Conservation (phyloP, 2,888 invertebrate genomes). For the Amaurobius ferox region DNA sequence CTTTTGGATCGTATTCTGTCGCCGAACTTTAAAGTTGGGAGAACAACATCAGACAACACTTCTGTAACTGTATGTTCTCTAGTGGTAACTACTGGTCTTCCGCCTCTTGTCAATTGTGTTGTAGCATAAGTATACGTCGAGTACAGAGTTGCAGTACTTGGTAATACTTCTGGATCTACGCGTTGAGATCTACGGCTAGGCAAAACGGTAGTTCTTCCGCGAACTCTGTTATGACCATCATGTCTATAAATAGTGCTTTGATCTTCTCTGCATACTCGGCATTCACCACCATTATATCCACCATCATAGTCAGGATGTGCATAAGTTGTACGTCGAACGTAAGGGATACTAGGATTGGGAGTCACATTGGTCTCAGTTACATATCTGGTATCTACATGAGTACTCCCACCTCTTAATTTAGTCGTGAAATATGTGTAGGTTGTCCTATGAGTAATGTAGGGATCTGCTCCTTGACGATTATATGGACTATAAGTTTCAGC, state of each 20-base stretch:
- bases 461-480: constrained; percentile 18
- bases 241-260: constrained; percentile 21
- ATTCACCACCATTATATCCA: constrained; percentile 41
- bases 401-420: constrained; percentile 66
- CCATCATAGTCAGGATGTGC: constrained; percentile 31
- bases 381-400: constrained; percentile 72
- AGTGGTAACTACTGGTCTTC: constrained; percentile 54
- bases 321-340: constrained; percentile 24
- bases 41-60: constrained; percentile 59
- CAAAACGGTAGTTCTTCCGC: constrained; percentile 24
- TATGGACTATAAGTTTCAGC: not conserved
- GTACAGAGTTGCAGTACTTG: constrained; percentile 51
- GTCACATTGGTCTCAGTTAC: constrained; percentile 72
- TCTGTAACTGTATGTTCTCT: constrained; percentile 66
- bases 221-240: constrained; percentile 19
- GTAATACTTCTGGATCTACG: constrained; percentile 19
- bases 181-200: constrained; percentile 13
- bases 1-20: constrained; percentile 57
- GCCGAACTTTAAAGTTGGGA: constrained; percentile 61
- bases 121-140: constrained; percentile 60
- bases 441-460: constrained; percentile 75
- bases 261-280: constrained; percentile 41
- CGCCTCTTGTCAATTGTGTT: constrained; percentile 47
- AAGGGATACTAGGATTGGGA: constrained; percentile 34
- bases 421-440: constrained; percentile 76